phyloP scores from a whole-genome alignment of 2,113 vertebrate genomes.

The Platichthys flesus region DNA sequence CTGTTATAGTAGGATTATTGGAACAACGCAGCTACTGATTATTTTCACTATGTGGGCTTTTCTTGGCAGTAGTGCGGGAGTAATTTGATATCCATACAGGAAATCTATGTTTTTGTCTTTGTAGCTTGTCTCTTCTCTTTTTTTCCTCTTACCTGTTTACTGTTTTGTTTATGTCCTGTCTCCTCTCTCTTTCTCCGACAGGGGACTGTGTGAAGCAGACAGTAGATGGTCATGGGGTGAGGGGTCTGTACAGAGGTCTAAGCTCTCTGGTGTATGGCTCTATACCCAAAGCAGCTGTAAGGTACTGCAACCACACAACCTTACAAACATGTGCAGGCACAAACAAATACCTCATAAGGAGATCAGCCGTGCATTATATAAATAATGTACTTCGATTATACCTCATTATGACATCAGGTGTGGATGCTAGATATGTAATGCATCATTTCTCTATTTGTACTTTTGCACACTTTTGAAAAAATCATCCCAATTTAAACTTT shows the following conservation, averaged over 20 bases:
- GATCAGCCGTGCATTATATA: background rate
- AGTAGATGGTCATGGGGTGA: conserved; percentile 85
- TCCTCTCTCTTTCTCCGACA: conserved; percentile 48
- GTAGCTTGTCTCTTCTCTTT: background rate
- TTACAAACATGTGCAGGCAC: background rate
- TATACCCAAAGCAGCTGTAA: conserved; percentile 95
- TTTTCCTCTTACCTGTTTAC: background rate
- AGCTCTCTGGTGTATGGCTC: conserved; percentile 93
- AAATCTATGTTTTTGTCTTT: background rate
- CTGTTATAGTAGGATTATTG: background rate
- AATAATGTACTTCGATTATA: background rate
- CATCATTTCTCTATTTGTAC: too few species aligned
- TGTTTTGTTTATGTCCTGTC: background rate
- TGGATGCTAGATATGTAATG: too few species aligned
- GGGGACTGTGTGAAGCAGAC: conserved; percentile 92
- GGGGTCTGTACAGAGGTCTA: conserved; percentile 90
- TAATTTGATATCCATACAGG: background rate
- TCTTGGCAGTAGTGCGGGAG: background rate
- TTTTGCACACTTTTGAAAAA: background rate
- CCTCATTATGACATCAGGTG: too few species aligned
- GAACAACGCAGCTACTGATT: background rate
- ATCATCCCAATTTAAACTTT: background rate
- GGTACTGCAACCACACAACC: conserved; percentile 73
- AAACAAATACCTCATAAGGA: background rate
- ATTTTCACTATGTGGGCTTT: background rate